Percentiles rank a stretch among this genome's conserved stretches.
phyloP scores from a whole-genome alignment of 2,113 vertebrate genomes.

The Nycticorax nycticorax region DNA sequence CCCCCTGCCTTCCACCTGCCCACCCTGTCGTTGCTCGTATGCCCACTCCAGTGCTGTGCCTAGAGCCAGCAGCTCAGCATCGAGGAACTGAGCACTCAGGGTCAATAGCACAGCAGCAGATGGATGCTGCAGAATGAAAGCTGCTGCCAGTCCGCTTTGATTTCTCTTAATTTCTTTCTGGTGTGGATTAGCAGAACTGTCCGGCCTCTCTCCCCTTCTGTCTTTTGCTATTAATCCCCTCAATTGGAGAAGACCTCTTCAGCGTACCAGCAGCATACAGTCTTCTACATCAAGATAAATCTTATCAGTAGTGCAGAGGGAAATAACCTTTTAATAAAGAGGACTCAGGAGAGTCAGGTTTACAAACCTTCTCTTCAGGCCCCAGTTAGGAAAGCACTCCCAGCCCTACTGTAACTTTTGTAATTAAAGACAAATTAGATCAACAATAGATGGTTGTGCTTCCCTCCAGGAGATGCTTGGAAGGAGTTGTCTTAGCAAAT shows the following conservation, averaged over 20 bases:
- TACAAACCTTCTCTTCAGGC: neutral
- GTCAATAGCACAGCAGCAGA: neutral
- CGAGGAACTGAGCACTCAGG: neutral
- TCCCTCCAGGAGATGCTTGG: neutral
- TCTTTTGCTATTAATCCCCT: neutral
- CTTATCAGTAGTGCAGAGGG: neutral
- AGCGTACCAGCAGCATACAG: neutral
- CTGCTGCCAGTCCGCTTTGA: conserved; percentile 2
- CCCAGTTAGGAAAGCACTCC: neutral
- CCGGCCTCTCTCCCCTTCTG: neutral
- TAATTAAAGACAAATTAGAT: conserved; percentile 47
- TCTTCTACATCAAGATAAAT: neutral
- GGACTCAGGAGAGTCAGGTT: neutral
- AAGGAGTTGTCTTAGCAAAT: neutral
- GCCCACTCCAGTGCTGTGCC: neutral
- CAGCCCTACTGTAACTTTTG: conserved; percentile 23
- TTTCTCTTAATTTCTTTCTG: neutral
- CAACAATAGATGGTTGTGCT: neutral
- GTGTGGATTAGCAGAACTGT: neutral
- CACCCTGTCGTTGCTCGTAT: neutral
- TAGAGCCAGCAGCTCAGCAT: neutral
- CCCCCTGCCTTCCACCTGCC: neutral
- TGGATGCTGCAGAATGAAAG: neutral
- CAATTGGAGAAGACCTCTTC: neutral
- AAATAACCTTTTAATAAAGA: conserved; percentile 28